Base-by-base conservation (phyloP, 2,797 vertebrate genomes). In the Gastrophryne carolinensis region DNA sequence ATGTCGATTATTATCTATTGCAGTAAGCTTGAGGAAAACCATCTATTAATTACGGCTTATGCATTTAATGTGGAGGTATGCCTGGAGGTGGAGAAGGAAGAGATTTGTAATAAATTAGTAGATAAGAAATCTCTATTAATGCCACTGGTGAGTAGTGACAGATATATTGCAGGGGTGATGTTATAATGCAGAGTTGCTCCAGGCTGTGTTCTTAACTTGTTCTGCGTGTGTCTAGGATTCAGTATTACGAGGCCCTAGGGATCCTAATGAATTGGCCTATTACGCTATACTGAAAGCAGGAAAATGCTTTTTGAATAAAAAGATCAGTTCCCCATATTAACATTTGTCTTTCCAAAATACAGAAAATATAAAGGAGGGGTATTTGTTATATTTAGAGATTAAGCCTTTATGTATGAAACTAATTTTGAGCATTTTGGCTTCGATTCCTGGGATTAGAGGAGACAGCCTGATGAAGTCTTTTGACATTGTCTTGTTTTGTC, bases 211-310 rank as follows among this genome's bases (percentile, higher is more conserved):
- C 92, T 81, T 79, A 86, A 88, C 86, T 83, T 87, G 84, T 85
- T 85, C 89, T 85, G 88, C 85, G 72, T 87, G 86, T 79, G 89
- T 90, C 87, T 84, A 81, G 74, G 80, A 86, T 91, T 88, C 85
- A 81, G 69, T 86, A 84, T 84, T 84, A 89, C 85, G 83, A 92
- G 90, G 88, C 92, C 95, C 90, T 90, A 88, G 90, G 95, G 95
- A 93, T 91, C 90, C 89, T 95, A 94, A 95, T 96, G 93, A 95
- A 97, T 97, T 93, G 94, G 86, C 92, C 94, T 92, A 90, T 92
- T 92, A 93, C 93, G 92, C 92, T 94, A 90, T 84, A 89, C 89
- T 90, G 92, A 93, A 94, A 91, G 91, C 93, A 88, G 92, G 89
- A 89, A 89, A 90, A 89, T 90, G 90, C 82, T 92, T 93, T n/a